Evolutionary conservation across 2,888 invertebrate genomes (phyloP).

Genomic region (Stegana nigrithorax): DNA sequence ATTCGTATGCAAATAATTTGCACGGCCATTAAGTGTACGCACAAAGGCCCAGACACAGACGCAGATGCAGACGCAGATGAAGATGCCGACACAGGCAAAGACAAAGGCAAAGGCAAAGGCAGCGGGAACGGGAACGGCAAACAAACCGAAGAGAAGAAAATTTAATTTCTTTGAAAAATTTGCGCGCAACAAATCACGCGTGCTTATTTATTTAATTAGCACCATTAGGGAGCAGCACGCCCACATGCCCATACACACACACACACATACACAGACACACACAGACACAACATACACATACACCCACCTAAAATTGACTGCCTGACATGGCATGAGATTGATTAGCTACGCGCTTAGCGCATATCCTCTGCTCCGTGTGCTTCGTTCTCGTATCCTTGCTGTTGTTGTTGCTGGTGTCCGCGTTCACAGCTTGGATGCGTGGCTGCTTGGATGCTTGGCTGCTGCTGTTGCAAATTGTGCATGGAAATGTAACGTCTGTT

Average conservation of each 20-base stretch:
- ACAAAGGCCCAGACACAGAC: background rate
- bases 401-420: conserved; percentile 1
- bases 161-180: background rate
- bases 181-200: conserved; percentile 51
- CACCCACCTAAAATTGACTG: conserved; percentile 55
- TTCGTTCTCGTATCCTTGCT: background rate
- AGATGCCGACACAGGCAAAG: too few species aligned
- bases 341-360: conserved; percentile 45
- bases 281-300: background rate
- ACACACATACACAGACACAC: conserved; percentile 3
- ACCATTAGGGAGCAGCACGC: conserved; percentile 28
- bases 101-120: too few species aligned
- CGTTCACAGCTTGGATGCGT: conserved; percentile 14
- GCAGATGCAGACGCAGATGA: background rate
- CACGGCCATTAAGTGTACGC: background rate
- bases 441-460: conserved; percentile 22
- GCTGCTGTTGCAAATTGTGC: conserved; percentile 53
- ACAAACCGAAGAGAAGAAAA: too few species aligned
- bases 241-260: background rate
- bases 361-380: conserved; percentile 39
- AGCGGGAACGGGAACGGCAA: too few species aligned
- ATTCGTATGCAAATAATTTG: too few species aligned
- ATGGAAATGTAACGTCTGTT: conserved; percentile 54
- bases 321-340: conserved; percentile 58
- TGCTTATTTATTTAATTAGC: conserved; percentile 61